Base-by-base conservation (phyloP, 2,113 vertebrate genomes). In the Tamias sibiricus region DNA sequence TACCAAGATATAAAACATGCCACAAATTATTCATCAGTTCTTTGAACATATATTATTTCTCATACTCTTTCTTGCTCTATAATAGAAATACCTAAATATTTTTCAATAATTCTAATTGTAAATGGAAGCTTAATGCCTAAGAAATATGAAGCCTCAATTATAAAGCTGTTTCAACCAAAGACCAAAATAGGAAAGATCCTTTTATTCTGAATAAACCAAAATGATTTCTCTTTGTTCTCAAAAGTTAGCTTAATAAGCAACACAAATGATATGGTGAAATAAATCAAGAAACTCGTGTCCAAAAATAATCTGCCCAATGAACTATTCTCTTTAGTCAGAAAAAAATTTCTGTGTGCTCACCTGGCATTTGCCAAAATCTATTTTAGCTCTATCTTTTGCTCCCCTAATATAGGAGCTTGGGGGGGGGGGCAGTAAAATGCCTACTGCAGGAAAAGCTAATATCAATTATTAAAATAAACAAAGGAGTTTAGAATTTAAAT, bases 181-280 rank as follows among this genome's bases (percentile, higher is more conserved):
- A 80, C 20, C 32, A 47, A 54, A 49, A 54, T 0, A 79, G n/a
- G 84, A 82, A 92, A 76, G 30, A 76, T 5, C 17, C 49, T 90
- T 87, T 57, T 54, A 47, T 86, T 83, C 22, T 44, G 47, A 81
- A 77, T n/a, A 57, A 95, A 95, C 13, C 32, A 4, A 93, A 90
- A 90, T 3, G 71, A 82, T 35, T 87, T 69, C 52, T 54, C 4
- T 32, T 8, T 86, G 14, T 35, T 80, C 32, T 69, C 68, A 42
- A 44, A 26, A 72, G 42, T 37, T 91, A 28, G 17, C 37, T 72
- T 71, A 72, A 76, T 14, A 85, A 68, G 52, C 6, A 75, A 77
- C 16, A 54, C 0, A 22, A 20, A 28, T 13, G 8, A 37, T 47
- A 57, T 22, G 57, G 37, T 37, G 32, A 32, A 17, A 88, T 30